Conservation (phyloP, 2,113 vertebrate genomes). For the Gallinago paraguaiae region DNA sequence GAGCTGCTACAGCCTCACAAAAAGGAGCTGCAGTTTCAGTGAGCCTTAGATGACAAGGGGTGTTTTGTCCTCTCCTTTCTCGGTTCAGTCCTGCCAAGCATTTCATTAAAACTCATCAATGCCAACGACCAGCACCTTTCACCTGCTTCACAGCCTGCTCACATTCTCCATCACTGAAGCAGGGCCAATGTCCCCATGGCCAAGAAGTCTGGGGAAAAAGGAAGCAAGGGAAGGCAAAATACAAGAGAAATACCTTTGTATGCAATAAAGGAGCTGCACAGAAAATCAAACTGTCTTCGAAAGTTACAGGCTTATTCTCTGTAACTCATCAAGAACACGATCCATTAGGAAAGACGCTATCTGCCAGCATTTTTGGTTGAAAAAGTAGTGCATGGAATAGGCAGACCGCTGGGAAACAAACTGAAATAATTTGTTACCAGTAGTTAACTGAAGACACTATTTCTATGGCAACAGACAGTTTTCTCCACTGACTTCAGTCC, state of each 20-base stretch:
- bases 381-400: neutral
- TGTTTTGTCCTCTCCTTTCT: neutral
- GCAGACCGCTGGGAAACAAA: neutral
- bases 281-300: neutral
- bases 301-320: neutral
- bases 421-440: neutral
- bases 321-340: neutral
- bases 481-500: neutral
- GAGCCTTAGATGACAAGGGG: neutral
- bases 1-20: neutral
- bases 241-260: neutral
- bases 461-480: neutral
- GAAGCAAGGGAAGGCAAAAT: neutral
- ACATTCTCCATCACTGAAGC: accelerated
- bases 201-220: neutral
- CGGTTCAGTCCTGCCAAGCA: neutral
- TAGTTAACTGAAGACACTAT: neutral
- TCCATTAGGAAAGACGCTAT: neutral
- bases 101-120: neutral
- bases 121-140: neutral
- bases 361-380: neutral
- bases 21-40: neutral
- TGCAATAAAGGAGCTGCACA: neutral
- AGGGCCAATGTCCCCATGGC: neutral
- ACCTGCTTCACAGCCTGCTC: neutral